These are phyloP conservation scores for Chelon labrosus DNA, from an alignment of 2,797 vertebrate genomes.

Conservation along the genomic window DNA sequence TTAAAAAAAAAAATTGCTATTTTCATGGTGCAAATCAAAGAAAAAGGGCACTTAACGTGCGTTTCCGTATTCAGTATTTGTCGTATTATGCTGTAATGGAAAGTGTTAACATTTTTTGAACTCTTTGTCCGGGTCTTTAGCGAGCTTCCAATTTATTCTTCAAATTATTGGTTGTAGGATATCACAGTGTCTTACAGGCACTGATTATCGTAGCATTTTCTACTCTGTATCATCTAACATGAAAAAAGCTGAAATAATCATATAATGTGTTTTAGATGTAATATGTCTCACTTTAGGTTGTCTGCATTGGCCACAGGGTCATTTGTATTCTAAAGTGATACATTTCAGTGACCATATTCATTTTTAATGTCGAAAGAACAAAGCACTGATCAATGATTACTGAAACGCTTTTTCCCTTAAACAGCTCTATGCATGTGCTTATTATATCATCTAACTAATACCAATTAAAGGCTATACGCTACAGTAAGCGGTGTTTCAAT, in stretches of 20 bases:
- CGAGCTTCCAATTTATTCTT: conserved; percentile 47
- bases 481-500: conserved; percentile 43
- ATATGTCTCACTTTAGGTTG: conserved; percentile 17
- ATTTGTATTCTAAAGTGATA: conserved; percentile 52
- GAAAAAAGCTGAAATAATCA: background rate
- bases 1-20: background rate
- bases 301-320: conserved; percentile 10
- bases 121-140: conserved; percentile 40
- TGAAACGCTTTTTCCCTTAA: conserved; percentile 55
- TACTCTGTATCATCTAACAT: conserved; percentile 18
- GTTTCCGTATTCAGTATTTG: conserved; percentile 13
- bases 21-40: background rate
- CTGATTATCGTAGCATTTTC: conserved; percentile 15
- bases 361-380: conserved; percentile 63
- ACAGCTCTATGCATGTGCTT: conserved; percentile 49
- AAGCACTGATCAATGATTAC: conserved; percentile 61
- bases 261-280: conserved; percentile 1
- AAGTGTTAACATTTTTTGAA: conserved; percentile 14
- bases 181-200: conserved; percentile 5
- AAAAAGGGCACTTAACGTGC: background rate
- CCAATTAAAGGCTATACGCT: conserved; percentile 60
- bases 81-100: conserved; percentile 1
- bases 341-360: conserved; percentile 47
- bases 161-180: conserved; percentile 29
- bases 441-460: conserved; percentile 67